A percentile compares a stretch with the other conserved stretches of the same genome.
These are phyloP conservation scores for Geotrypetes seraphini DNA, from an alignment of 2,797 vertebrate species.

Conservation along the genomic window DNA sequence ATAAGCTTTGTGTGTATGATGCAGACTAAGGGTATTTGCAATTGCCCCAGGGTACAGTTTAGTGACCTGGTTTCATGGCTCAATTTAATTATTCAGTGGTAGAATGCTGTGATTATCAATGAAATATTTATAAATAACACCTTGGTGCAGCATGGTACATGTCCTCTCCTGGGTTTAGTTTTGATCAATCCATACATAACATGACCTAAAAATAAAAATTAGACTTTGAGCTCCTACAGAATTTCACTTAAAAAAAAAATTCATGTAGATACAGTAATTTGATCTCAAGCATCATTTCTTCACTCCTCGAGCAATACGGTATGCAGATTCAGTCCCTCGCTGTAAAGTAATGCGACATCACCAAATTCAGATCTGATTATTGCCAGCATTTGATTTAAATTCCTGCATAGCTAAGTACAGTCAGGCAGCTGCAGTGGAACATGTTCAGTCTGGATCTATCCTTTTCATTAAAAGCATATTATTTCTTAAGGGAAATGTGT, in stretches of 20 bases:
- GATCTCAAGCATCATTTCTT: slow-evolving; percentile 11
- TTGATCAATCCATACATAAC: too few relatives aligned
- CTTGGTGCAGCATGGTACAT: too few relatives aligned
- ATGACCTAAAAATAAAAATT: too few relatives aligned
- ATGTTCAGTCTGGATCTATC: slow-evolving; percentile 2
- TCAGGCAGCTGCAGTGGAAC: slow-evolving; percentile 1
- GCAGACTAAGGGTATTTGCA: too few relatives aligned
- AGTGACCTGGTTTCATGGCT: too few relatives aligned
- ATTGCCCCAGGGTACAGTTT: too few relatives aligned
- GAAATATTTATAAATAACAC: too few relatives aligned
- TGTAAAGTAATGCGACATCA: slow-evolving; percentile 15
- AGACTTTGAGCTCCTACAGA: neutral
- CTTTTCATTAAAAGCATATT: slow-evolving; percentile 39
- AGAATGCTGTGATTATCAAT: too few relatives aligned
- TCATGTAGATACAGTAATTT: slow-evolving; percentile 10
- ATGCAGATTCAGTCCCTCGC: slow-evolving; percentile 30
- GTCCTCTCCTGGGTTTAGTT: too few relatives aligned
- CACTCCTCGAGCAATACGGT: neutral
- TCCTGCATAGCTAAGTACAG: slow-evolving; percentile 13
- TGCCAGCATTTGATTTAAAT: slow-evolving; percentile 21
- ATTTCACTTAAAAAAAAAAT: slow-evolving; percentile 9
- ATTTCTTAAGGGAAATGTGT: slow-evolving; percentile 21
- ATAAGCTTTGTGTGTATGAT: too few relatives aligned
- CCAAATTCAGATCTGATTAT: slow-evolving; percentile 17
- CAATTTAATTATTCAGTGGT: too few relatives aligned